These are phyloP conservation scores for Sinhomidia bicolor DNA, from an alignment of 2,888 invertebrate species.

Conservation along the genomic window DNA sequence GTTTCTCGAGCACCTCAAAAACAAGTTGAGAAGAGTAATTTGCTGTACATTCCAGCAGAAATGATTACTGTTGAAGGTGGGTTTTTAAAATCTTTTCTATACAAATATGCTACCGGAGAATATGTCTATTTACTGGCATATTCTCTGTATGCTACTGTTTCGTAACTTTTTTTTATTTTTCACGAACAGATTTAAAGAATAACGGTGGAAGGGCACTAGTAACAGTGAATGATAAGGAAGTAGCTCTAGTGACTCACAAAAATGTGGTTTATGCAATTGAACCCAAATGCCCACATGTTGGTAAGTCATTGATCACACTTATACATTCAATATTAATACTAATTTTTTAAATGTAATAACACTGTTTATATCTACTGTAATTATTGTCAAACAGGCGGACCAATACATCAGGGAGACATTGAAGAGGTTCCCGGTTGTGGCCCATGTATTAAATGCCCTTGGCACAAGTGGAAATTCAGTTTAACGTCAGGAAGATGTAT, in stretches of 20 bases:
- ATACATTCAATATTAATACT: not conserved
- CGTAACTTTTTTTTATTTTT: not conserved
- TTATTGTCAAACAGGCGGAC: too few species aligned
- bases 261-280: conserved; percentile 75
- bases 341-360: not conserved
- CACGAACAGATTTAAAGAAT: conserved; percentile 66
- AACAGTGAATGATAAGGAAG: conserved; percentile 75
- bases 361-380: not conserved
- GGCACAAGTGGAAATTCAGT: conserved; percentile 78
- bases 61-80: conserved; percentile 11
- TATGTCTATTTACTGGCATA: not conserved
- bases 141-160: not conserved
- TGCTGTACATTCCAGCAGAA: conserved; percentile 43
- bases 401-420: conserved; percentile 74
- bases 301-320: conserved; percentile 46
- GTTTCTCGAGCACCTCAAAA: not conserved
- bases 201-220: conserved; percentile 68
- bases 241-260: conserved; percentile 71
- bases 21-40: not conserved
- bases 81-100: not conserved
- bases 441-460: conserved; percentile 77
- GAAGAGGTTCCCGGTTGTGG: conserved; percentile 76
- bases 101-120: not conserved
- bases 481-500: conserved; percentile 75
- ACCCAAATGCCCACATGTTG: conserved; percentile 77